Evolutionary conservation across 2,888 invertebrate species (phyloP).

Genomic region (Idaea aversata): DNA sequence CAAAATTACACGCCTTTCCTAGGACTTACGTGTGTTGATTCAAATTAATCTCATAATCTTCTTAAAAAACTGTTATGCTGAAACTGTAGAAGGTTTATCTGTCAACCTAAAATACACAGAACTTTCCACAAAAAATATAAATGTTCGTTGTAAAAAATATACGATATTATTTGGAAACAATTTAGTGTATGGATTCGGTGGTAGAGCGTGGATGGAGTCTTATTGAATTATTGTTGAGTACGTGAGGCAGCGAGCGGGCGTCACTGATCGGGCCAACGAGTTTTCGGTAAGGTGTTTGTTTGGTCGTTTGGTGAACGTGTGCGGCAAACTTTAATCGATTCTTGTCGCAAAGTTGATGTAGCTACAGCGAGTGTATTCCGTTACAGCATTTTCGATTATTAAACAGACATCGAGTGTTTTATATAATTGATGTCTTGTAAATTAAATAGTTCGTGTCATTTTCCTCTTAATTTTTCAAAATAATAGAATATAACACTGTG

Average conservation of each 20-base stretch:
- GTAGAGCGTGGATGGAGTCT: constrained; percentile 53
- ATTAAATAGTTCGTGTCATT: constrained; percentile 10
- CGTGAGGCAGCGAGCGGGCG: constrained; percentile 55
- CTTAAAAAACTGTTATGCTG: no score
- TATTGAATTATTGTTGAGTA: constrained; percentile 69
- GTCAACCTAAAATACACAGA: neutral
- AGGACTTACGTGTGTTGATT: constrained; percentile 16
- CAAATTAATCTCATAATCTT: constrained; percentile 13
- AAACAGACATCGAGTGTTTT: constrained; percentile 10
- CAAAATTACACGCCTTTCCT: constrained; percentile 16
- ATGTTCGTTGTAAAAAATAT: neutral
- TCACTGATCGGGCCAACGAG: constrained; percentile 54
- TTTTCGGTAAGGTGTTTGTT: constrained; percentile 47
- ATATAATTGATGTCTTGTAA: no score
- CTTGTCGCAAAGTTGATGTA: constrained; percentile 38
- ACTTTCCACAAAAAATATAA: neutral
- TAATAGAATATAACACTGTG: no score
- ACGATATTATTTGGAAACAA: constrained; percentile 14
- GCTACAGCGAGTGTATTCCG: constrained; percentile 37
- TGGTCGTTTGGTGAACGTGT: constrained; percentile 64
- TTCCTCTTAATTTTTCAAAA: no score
- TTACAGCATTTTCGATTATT: neutral
- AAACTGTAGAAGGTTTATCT: constrained; percentile 22
- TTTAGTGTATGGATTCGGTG: constrained; percentile 48
- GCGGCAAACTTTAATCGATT: constrained; percentile 65